Percentiles rank a stretch among this genome's conserved stretches.
These are phyloP conservation scores for Coilia nasus DNA, from an alignment of 2,797 vertebrate species.

Conservation along the genomic window DNA sequence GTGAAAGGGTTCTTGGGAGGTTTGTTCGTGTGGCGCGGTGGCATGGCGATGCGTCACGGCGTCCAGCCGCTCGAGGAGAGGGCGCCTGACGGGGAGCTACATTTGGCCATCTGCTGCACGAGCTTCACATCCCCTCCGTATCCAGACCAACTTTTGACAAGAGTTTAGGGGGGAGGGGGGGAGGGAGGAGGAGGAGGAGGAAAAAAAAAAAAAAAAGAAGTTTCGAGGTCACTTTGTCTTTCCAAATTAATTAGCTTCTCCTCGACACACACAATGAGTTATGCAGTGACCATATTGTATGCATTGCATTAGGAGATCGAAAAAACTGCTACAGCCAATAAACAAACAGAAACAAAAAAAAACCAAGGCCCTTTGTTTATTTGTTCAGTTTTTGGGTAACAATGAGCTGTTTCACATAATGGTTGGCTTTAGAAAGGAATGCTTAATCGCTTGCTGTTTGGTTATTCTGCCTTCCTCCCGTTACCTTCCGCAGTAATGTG, in stretches of 20 bases:
- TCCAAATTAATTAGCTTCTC: conserved; percentile 5
- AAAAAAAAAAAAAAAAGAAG: neutral
- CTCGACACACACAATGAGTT: neutral
- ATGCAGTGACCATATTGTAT: neutral
- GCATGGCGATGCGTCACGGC: neutral
- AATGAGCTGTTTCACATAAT: neutral
- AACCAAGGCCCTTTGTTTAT: neutral
- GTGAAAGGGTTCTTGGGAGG: neutral
- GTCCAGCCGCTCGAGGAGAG: neutral
- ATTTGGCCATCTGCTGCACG: conserved; percentile 19
- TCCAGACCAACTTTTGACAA: conserved; percentile 1
- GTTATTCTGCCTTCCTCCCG: neutral
- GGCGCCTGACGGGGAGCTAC: neutral
- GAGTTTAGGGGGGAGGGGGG: neutral
- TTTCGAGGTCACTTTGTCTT: conserved; percentile 22
- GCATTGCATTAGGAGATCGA: neutral
- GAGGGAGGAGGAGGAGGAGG: neutral
- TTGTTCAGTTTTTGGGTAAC: conserved; percentile 9
- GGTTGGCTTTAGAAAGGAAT: neutral
- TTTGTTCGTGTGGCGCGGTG: no score
- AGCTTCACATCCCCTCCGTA: neutral
- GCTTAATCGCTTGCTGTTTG: conserved; percentile 8
- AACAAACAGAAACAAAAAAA: neutral
- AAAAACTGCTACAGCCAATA: neutral
- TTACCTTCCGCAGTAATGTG: neutral